Evolutionary conservation across 2,888 invertebrate genomes (phyloP).

Genomic region (Lithosia quadra): DNA sequence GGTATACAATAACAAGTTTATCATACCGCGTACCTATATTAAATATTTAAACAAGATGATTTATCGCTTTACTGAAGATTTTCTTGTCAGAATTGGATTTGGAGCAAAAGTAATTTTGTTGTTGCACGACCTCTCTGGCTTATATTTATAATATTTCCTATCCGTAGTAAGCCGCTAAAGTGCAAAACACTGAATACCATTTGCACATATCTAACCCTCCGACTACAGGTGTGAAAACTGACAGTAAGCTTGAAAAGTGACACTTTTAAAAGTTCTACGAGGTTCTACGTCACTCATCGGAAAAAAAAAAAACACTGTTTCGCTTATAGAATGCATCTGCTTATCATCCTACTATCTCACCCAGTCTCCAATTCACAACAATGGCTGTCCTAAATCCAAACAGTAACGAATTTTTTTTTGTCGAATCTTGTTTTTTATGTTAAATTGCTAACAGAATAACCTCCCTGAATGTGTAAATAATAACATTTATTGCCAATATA

Average conservation of each 20-base stretch:
- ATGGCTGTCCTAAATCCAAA: not conserved
- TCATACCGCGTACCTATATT: constrained; percentile 1
- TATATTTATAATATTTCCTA: too few relatives aligned
- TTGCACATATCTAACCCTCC: too few relatives aligned
- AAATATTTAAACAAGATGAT: not conserved
- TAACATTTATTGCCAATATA: not conserved
- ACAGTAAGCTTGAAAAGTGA: not conserved
- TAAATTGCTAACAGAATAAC: not conserved
- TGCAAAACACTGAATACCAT: not conserved
- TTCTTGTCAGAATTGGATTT: constrained; percentile 1
- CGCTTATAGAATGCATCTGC: not conserved
- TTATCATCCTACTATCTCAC: not conserved
- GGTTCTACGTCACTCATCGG: too few relatives aligned
- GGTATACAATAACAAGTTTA: not conserved
- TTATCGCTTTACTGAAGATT: not conserved
- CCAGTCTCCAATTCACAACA: not conserved
- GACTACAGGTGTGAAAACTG: not conserved
- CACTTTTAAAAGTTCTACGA: not conserved
- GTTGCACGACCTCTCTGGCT: too few relatives aligned
- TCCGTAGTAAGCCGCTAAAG: not conserved
- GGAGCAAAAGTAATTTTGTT: not conserved
- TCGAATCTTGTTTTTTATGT: not conserved
- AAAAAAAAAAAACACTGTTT: not conserved
- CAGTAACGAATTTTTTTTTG: not conserved
- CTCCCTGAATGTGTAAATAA: not conserved